Conservation (phyloP, 2,888 invertebrate genomes). For the Entomobrya multifasciata region DNA sequence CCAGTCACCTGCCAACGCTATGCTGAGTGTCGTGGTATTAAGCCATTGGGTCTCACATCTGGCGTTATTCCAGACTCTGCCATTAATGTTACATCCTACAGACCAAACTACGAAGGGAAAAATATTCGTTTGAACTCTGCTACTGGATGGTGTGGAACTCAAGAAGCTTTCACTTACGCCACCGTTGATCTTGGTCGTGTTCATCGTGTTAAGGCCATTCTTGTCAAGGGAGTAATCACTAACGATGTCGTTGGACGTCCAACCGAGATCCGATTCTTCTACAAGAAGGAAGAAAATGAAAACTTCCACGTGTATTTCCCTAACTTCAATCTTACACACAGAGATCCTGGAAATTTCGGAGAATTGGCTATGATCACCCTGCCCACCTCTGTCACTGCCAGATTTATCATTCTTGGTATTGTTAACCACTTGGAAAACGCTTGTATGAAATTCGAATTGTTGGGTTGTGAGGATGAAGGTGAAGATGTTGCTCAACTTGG, state of each 20-base stretch:
- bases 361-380: constrained; percentile 97
- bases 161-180: constrained; percentile 97
- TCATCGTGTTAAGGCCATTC: constrained; percentile 94
- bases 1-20: constrained; percentile 95
- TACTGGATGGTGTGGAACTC: constrained; percentile 98
- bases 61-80: constrained; percentile 96
- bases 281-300: constrained; percentile 95
- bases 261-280: constrained; percentile 97
- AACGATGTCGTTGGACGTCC: constrained; percentile 97
- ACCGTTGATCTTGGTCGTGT: constrained; percentile 96
- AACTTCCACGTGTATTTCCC: constrained; percentile 98
- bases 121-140: constrained; percentile 95
- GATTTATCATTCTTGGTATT: constrained; percentile 96
- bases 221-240: constrained; percentile 96
- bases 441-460: constrained; percentile 96
- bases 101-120: constrained; percentile 93
- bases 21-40: constrained; percentile 96
- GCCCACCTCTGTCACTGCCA: constrained; percentile 95
- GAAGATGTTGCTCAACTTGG: constrained; percentile 91
- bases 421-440: constrained; percentile 98
- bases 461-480: constrained; percentile 90
- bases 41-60: constrained; percentile 93
- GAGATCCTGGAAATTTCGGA: constrained; percentile 98
- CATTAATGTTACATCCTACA: constrained; percentile 96
- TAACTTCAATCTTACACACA: constrained; percentile 95